A percentile compares a stretch with the other conserved stretches of the same genome.
These are phyloP conservation scores for Callipepla squamata DNA, from an alignment of 2,113 vertebrate genomes.

Conservation along the genomic window DNA sequence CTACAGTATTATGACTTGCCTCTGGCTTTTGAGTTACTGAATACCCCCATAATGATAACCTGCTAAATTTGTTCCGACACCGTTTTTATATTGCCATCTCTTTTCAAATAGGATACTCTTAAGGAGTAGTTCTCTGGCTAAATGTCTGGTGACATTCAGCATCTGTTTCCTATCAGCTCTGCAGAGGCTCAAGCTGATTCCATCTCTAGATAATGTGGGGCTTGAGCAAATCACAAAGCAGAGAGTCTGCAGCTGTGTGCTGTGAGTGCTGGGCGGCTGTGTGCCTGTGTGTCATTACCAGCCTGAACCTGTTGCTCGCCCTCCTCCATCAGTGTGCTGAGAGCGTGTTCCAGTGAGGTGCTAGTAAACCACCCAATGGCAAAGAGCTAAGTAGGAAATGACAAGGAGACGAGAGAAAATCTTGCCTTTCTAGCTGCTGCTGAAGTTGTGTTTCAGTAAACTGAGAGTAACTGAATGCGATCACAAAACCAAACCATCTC, in stretches of 20 bases:
- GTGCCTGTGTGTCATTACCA: neutral
- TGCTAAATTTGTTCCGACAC: constrained; percentile 38
- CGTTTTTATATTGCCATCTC: constrained; percentile 19
- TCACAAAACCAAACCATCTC: neutral
- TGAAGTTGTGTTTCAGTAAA: neutral
- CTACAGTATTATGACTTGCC: constrained; percentile 25
- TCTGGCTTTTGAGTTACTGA: constrained; percentile 56
- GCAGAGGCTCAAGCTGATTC: neutral
- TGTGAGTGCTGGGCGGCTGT: neutral
- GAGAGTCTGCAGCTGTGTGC: neutral
- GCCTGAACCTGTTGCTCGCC: neutral
- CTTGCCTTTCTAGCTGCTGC: neutral
- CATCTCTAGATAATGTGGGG: neutral
- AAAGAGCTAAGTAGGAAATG: neutral
- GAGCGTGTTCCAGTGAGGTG: neutral
- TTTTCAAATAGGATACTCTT: neutral
- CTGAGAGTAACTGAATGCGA: neutral
- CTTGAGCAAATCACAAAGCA: neutral
- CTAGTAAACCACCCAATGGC: neutral
- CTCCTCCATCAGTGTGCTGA: neutral
- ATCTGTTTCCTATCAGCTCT: constrained; percentile 27
- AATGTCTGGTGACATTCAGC: neutral
- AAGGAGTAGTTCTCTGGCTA: neutral
- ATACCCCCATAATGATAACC: constrained; percentile 35
- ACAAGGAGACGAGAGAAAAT: neutral